Percentiles rank a stretch among this genome's conserved stretches.
These are phyloP conservation scores for Neolamprologus devosi DNA, from an alignment of 2,113 vertebrate species.

Conservation along the genomic window DNA sequence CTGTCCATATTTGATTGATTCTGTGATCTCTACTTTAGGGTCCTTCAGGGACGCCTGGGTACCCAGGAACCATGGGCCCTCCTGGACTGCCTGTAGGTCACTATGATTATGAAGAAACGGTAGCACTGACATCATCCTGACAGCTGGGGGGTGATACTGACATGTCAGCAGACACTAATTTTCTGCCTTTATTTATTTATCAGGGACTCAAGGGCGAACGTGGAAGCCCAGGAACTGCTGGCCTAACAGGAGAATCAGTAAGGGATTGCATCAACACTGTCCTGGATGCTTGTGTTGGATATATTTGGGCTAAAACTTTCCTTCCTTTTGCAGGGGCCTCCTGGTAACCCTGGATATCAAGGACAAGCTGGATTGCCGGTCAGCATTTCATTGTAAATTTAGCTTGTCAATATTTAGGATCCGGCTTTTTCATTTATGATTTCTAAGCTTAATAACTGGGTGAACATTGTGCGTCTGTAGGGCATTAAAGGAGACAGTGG, in stretches of 20 bases:
- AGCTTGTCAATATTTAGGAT: not conserved
- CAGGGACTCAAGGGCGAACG: constrained; percentile 91
- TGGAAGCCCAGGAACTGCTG: constrained; percentile 73
- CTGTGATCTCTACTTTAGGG: constrained; percentile 70
- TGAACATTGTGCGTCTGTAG: constrained; percentile 55
- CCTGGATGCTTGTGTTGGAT: not conserved
- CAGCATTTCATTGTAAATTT: constrained; percentile 52
- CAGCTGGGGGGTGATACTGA: not conserved
- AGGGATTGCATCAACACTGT: constrained; percentile 31
- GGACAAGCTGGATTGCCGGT: constrained; percentile 79
- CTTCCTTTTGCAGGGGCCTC: constrained; percentile 74
- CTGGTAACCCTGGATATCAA: constrained; percentile 79
- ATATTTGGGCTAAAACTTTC: not conserved
- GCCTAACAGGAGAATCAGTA: constrained; percentile 89
- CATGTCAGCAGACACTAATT: not conserved
- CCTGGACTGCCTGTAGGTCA: constrained; percentile 86
- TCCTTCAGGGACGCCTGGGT: constrained; percentile 81
- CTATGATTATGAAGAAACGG: not conserved
- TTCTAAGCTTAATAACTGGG: not conserved
- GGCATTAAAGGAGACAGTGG: constrained; percentile 87
- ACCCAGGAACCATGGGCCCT: constrained; percentile 82
- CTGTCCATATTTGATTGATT: constrained; percentile 3
- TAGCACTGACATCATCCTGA: not conserved
- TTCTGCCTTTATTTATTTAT: not conserved
- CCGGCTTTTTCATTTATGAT: not conserved